These are phyloP conservation scores for Protomyctophum bolini DNA, from an alignment of 2,113 vertebrate species.

Conservation along the genomic window DNA sequence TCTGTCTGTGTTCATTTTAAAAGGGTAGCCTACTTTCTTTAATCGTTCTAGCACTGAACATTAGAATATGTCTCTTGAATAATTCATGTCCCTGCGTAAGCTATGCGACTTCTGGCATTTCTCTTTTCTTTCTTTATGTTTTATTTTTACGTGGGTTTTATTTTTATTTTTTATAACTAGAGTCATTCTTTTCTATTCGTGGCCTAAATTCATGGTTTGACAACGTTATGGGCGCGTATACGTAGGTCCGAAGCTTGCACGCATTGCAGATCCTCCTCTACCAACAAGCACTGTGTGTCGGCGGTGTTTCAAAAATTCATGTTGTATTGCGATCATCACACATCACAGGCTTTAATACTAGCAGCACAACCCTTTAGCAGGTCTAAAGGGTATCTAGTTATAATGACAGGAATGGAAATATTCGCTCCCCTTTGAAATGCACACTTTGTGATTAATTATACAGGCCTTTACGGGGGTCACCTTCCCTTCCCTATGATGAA, in stretches of 20 bases:
- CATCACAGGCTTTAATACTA: slow-evolving; percentile 8
- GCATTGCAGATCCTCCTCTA: slow-evolving; percentile 86
- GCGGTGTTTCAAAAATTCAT: slow-evolving; percentile 56
- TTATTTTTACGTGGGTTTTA: neutral
- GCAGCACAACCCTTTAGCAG: neutral
- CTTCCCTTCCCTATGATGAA: slow-evolving; percentile 30
- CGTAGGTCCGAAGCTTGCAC: slow-evolving; percentile 61
- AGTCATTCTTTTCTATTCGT: neutral
- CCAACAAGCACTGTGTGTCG: slow-evolving; percentile 51
- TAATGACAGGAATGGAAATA: slow-evolving; percentile 38
- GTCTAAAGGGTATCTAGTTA: neutral
- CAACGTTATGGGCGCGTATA: slow-evolving; percentile 28
- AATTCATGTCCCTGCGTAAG: neutral
- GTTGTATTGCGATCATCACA: slow-evolving; percentile 23
- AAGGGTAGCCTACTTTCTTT: neutral
- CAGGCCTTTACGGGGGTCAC: slow-evolving; percentile 52
- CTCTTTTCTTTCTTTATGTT: neutral
- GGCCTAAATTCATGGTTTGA: slow-evolving; percentile 31
- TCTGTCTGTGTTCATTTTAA: neutral
- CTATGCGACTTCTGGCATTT: neutral
- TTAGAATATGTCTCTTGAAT: neutral
- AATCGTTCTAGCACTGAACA: neutral
- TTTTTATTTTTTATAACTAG: slow-evolving; percentile 4
- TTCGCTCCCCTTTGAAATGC: slow-evolving; percentile 32
- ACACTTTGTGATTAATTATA: slow-evolving; percentile 31